A percentile compares a stretch with the other conserved stretches of the same genome.
These are phyloP conservation scores for Boloria selene DNA, from an alignment of 2,888 invertebrate species.

Conservation along the genomic window DNA sequence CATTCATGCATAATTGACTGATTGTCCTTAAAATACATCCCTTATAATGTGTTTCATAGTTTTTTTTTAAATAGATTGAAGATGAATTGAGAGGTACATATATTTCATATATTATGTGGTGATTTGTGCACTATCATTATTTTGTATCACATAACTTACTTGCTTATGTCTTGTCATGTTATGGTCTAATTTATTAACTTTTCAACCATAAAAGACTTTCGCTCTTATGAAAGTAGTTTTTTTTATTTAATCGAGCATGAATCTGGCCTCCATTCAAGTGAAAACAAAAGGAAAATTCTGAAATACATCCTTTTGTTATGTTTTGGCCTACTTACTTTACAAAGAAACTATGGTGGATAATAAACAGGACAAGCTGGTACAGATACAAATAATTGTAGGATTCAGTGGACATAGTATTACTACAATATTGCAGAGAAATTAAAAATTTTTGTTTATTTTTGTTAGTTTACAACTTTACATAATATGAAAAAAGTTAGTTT, in stretches of 20 bases:
- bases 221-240: constrained; percentile 29
- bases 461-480: neutral
- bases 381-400: constrained; percentile 27
- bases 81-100: too few relatives aligned
- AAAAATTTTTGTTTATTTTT: constrained; percentile 7
- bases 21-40: too few relatives aligned
- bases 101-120: too few relatives aligned
- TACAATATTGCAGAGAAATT: constrained; percentile 23
- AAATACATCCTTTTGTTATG: constrained; percentile 40
- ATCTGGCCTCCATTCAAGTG: constrained; percentile 30
- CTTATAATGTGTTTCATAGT: too few relatives aligned
- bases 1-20: too few relatives aligned
- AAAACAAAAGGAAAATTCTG: constrained; percentile 35
- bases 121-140: constrained; percentile 1
- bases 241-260: constrained; percentile 33
- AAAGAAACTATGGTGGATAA: constrained; percentile 33
- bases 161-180: constrained; percentile 18
- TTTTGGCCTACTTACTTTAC: constrained; percentile 37
- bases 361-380: constrained; percentile 30
- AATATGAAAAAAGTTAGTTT: too few relatives aligned
- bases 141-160: constrained; percentile 12
- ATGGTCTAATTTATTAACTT: constrained; percentile 18
- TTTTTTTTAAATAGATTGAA: too few relatives aligned
- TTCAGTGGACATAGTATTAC: constrained; percentile 23
- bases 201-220: constrained; percentile 28